Conservation (phyloP, 2,888 invertebrate species). For the Drosophila anomalata region DNA sequence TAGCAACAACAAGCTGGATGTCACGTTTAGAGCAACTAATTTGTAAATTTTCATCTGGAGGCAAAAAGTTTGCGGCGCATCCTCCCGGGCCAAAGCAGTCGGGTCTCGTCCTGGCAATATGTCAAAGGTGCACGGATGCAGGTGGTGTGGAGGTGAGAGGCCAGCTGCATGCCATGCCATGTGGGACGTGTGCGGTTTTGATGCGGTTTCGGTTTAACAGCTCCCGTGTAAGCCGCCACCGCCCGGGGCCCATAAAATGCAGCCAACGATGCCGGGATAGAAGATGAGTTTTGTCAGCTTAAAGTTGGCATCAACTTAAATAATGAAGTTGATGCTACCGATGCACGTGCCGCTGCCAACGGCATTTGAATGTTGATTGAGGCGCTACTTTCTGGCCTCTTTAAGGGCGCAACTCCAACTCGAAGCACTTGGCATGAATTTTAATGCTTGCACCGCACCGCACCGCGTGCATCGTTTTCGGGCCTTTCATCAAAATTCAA, state of each 20-base stretch:
- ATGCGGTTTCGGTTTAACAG: slow-evolving; percentile 70
- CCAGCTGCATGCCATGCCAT: slow-evolving; percentile 52
- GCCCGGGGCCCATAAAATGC: slow-evolving; percentile 49
- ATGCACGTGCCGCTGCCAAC: slow-evolving; percentile 34
- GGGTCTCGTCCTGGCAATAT: slow-evolving; percentile 50
- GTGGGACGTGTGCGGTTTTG: slow-evolving; percentile 73
- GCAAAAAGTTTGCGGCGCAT: slow-evolving; percentile 45
- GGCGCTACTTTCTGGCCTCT: slow-evolving; percentile 25
- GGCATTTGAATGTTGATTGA: slow-evolving; percentile 58
- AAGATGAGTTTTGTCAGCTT: slow-evolving; percentile 67
- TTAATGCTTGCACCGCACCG: slow-evolving; percentile 44
- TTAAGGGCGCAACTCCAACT: slow-evolving; percentile 14
- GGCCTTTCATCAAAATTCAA: slow-evolving; percentile 75
- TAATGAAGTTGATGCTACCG: slow-evolving; percentile 52
- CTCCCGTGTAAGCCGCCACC: slow-evolving; percentile 41
- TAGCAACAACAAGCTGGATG: slow-evolving; percentile 55
- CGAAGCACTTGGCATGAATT: slow-evolving; percentile 50
- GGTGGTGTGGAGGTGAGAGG: slow-evolving; percentile 1
- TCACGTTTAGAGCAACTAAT: slow-evolving; percentile 77
- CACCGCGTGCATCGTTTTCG: slow-evolving; percentile 24
- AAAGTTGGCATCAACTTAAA: slow-evolving; percentile 63
- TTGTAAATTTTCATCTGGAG: slow-evolving; percentile 71
- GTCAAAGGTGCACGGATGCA: slow-evolving; percentile 59
- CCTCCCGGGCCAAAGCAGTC: slow-evolving; percentile 3
- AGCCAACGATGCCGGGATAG: slow-evolving; percentile 43